Conservation (phyloP, 2,888 invertebrate genomes). For the Cephus pygmeus region DNA sequence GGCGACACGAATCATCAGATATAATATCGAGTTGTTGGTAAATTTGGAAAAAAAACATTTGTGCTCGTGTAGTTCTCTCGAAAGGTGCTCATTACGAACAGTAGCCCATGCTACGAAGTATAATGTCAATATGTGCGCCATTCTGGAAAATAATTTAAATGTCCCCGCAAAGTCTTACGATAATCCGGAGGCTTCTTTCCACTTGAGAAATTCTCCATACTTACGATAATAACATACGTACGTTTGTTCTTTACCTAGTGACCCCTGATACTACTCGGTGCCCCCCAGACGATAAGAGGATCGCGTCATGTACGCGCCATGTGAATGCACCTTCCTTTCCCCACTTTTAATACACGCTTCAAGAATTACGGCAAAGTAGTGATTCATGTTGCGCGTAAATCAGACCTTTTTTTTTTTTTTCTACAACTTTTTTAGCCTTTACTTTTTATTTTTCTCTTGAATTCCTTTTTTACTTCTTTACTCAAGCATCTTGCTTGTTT, state of each 20-base stretch:
- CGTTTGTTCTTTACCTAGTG: constrained; percentile 31
- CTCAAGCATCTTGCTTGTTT: not conserved
- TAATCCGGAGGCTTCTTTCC: not conserved
- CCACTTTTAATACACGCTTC: not conserved
- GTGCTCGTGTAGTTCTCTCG: not conserved
- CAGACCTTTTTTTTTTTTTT: not conserved
- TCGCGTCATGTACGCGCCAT: not conserved
- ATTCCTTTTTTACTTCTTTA: not conserved
- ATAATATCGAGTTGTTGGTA: not conserved
- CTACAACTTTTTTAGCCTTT: not conserved
- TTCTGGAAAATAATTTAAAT: not conserved
- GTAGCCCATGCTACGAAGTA: not conserved
- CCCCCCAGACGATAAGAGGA: not conserved
- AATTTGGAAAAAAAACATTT: not conserved
- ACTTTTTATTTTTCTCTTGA: not conserved
- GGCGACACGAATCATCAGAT: not conserved
- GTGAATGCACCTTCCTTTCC: not conserved
- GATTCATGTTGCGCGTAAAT: not conserved
- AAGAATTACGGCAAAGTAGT: not conserved
- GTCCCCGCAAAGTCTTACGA: not conserved
- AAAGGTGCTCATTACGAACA: not conserved
- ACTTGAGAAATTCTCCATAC: not conserved
- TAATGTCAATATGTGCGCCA: not conserved
- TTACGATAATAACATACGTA: not conserved
- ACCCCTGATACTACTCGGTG: constrained; percentile 36